Evolutionary conservation across 1,140 invertebrate species (phyloP).

Genomic region (Megathymus violae): DNA sequence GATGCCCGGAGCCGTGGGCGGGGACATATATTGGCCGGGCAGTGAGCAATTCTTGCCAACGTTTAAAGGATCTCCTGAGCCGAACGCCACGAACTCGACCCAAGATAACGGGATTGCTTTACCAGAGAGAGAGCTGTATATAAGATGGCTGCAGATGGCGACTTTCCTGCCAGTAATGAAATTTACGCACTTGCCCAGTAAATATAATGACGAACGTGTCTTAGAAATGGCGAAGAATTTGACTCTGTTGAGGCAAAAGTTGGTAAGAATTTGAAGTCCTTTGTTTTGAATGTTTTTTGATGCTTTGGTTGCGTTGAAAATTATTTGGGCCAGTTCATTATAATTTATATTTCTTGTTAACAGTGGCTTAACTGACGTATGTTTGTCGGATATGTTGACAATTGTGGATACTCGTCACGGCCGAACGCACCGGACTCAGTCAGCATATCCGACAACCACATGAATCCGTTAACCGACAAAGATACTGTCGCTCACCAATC

Average conservation of each 20-base stretch:
- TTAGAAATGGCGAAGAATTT: slow-evolving; percentile 90
- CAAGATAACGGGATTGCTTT: slow-evolving; percentile 85
- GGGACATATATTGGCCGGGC: slow-evolving; percentile 88
- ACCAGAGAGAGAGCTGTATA: slow-evolving; percentile 94
- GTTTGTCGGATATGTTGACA: too few relatives aligned
- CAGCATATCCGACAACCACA: too few relatives aligned
- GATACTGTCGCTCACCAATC: too few relatives aligned
- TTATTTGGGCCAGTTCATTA: too few relatives aligned
- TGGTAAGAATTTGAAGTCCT: too few relatives aligned
- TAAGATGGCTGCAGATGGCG: slow-evolving; percentile 97
- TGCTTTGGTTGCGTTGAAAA: too few relatives aligned
- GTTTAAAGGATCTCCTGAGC: slow-evolving; percentile 61
- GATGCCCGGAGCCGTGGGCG: slow-evolving; percentile 96
- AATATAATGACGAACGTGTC: slow-evolving; percentile 91
- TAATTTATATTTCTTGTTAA: too few relatives aligned
- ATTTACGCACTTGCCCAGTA: slow-evolving; percentile 94
- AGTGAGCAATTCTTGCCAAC: slow-evolving; percentile 80
- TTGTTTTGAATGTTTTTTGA: too few relatives aligned
- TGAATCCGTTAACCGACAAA: too few relatives aligned
- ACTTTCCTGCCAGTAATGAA: slow-evolving; percentile 96
- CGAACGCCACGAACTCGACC: slow-evolving; percentile 59
- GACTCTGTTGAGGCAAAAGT: slow-evolving; percentile 89
- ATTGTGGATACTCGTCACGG: too few relatives aligned
- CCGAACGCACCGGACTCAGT: too few relatives aligned
- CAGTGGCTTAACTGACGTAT: too few relatives aligned